Evolutionary conservation across 2,113 vertebrate species (phyloP), one percentile per base, ranked within the genome.

Genomic region (Pristiophorus japonicus): DNA sequence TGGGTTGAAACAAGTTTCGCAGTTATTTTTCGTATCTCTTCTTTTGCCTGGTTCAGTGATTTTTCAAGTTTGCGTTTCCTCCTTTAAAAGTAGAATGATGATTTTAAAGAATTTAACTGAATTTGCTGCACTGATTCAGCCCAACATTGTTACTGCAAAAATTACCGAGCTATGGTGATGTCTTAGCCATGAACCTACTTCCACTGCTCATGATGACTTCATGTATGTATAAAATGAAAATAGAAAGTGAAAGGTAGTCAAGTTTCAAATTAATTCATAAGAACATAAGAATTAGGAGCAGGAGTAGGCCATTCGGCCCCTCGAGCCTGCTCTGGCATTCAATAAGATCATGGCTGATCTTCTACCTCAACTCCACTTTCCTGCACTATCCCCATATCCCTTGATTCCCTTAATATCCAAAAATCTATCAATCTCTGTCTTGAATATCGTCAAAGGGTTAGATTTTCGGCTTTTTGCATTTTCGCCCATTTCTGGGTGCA

Each of bases 21-120:
- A 11, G 66, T 63, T 14, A 94, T 62, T 47, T 93, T 92, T 30
- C 42, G 70, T 27, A 95, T 94, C 73, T 94, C 59, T 73, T 85
- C 88, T 62, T 55, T 93, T 51, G 66, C 67, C 2, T 94, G 45
- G 34, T 94, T 66, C 34, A 75, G 34, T 95, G 90, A 10, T 66
- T 95, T 75, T 59, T 55, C 66, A 30, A 95, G 47, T 94, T 78
- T 95, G n/a, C 34, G 45, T 94, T 67, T 75, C 70, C 87, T 94
- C 42, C 90, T 95, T 51, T 78, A 63, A 94, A 95, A 95, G 59
- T 78, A 51, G 18, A 70, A 95, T 24, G 24, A 51, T 63, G n/a
- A 75, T 92, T 92, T 87, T 92, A 16, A 92, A 2, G 12, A 5
- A 62, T 92, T 62, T 30, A 88, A 88, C 85, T 55, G 45, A 88